phyloP scores from a whole-genome alignment of 2,113 vertebrate species.

The Megaptera novaeangliae region DNA sequence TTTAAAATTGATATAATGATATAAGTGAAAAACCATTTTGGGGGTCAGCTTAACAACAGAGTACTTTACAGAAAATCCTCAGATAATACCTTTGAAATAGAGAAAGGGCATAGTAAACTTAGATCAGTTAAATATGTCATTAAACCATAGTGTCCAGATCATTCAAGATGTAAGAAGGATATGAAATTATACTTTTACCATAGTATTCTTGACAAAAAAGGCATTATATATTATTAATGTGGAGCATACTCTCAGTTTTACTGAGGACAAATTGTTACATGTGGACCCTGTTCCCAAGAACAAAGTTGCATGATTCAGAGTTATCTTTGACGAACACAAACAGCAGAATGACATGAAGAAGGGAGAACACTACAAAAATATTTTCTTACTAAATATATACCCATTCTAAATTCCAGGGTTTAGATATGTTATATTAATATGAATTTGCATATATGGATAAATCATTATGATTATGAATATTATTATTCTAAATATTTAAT shows the following conservation, averaged over 20 bases:
- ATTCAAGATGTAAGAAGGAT: not conserved
- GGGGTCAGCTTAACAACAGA: not conserved
- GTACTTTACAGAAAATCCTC: not conserved
- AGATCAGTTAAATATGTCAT: not conserved
- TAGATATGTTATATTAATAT: slow-evolving; percentile 64
- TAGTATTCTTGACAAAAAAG: not conserved
- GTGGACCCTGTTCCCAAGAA: not conserved
- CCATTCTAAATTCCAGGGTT: slow-evolving; percentile 53
- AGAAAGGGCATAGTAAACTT: not conserved
- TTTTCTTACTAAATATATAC: slow-evolving; percentile 24
- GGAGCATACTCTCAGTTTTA: slow-evolving; percentile 29
- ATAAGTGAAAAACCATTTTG: not conserved
- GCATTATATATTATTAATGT: slow-evolving; percentile 12
- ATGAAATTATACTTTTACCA: not conserved
- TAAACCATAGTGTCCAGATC: not conserved
- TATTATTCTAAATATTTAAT: slow-evolving; percentile 66
- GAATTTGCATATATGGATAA: slow-evolving; percentile 5
- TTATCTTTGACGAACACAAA: slow-evolving; percentile 27
- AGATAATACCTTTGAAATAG: not conserved
- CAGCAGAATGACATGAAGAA: not conserved
- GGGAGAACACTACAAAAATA: not conserved
- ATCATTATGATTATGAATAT: slow-evolving; percentile 1
- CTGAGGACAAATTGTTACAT: not conserved
- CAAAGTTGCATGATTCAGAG: not conserved
- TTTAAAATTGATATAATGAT: not conserved